Evolutionary conservation across 2,113 vertebrate genomes (phyloP).

Genomic region (Solea solea): DNA sequence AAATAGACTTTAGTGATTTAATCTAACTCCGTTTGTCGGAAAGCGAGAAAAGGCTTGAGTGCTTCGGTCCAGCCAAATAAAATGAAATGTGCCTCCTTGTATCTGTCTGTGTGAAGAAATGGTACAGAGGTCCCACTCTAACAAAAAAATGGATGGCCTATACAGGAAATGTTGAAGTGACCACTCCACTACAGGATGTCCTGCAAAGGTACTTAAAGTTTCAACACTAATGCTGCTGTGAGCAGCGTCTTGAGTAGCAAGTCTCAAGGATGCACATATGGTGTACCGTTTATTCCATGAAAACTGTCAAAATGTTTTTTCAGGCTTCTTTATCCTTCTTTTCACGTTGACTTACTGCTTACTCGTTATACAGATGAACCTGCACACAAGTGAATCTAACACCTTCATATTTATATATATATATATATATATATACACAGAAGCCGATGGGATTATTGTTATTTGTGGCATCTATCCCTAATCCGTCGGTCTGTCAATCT

Average conservation of each 20-base stretch:
- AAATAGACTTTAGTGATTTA: neutral
- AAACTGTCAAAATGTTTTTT: neutral
- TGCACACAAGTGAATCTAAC: too few relatives aligned
- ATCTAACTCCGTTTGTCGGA: neutral
- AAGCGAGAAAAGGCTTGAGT: neutral
- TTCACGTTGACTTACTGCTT: too few relatives aligned
- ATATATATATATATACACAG: too few relatives aligned
- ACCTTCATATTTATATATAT: too few relatives aligned
- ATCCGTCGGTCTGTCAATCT: too few relatives aligned
- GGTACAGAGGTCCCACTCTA: neutral
- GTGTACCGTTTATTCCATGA: neutral
- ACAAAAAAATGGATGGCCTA: neutral
- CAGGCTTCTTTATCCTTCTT: neutral
- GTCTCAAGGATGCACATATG: neutral
- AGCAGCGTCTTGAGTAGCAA: neutral
- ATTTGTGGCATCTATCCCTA: too few relatives aligned
- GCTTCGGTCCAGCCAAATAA: neutral
- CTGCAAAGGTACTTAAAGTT: neutral
- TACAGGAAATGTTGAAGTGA: neutral
- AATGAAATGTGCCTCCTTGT: neutral
- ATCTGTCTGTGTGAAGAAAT: neutral
- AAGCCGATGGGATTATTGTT: too few relatives aligned
- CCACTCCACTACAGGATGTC: neutral
- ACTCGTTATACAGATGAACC: too few relatives aligned
- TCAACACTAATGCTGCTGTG: neutral